Base-by-base conservation (phyloP, 2,797 vertebrate genomes). In the Propithecus perrieri region DNA sequence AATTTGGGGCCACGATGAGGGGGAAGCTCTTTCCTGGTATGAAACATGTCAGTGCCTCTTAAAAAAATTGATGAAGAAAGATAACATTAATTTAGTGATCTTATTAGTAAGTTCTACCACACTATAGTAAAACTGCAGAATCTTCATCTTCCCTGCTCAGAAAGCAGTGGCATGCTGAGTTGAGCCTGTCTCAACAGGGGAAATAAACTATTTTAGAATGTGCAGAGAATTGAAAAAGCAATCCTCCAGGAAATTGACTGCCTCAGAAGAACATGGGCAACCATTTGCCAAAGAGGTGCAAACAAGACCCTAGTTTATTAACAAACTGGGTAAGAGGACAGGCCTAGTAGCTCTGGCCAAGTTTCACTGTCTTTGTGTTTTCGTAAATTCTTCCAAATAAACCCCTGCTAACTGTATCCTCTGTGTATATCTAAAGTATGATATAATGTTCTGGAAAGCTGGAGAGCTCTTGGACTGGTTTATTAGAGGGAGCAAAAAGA, bases 181-280 rank as follows among this genome's bases (percentile, higher is more conserved):
- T 69, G 59, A 89, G 17, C 17, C 46, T 63, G n/a, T 35, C n/a
- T 61, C 48, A 33, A 24, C 22, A 63, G 28, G 41, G 24, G 46
- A 91, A 89, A 91, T 33, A 69, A 91, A 30, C 69, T 69, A 50
- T 72, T 96, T 72, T 38, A 81, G 90, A 75, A 78, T 81, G 33
- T 28, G 53, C 26, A 59, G n/a, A 85, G 30, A 65, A 57, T 41
- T 94, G 33, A 53, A 63, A 90, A 94, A 75, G 55, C 43, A 65
- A 12, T 80, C 57, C 18, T 83, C 61, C 35, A 57, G 76, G 69
- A 91, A 91, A 41, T 15, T 46, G 81, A 80, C 50, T 53, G 53
- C 35, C 63, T 89, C 46, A 11, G 4, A 48, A 59, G 69, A 93
- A 48, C n/a, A 46, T 65, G 55, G 74, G 22, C 35, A 61, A 76